Evolutionary conservation across 2,113 vertebrate species (phyloP).

Genomic region (Caranx ignobilis): DNA sequence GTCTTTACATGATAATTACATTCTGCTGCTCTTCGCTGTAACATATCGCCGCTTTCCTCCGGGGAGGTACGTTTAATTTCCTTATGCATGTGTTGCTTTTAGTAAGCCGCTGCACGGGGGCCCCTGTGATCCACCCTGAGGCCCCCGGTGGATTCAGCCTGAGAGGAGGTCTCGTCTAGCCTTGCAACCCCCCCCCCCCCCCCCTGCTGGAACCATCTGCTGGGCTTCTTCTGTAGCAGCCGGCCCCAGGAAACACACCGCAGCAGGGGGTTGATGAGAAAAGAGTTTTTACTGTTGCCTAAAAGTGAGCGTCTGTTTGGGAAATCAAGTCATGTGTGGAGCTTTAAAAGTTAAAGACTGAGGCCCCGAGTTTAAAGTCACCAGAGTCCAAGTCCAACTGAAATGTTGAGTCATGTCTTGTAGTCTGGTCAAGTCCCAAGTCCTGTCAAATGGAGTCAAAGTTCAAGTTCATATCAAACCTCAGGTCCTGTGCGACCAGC

Average conservation of each 20-base stretch:
- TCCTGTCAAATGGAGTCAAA: too few relatives aligned
- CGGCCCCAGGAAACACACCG: conserved; percentile 17
- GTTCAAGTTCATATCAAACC: too few relatives aligned
- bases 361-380: background rate
- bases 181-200: background rate
- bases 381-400: background rate
- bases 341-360: background rate
- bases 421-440: background rate
- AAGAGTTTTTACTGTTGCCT: conserved; percentile 3
- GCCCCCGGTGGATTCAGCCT: conserved; percentile 6
- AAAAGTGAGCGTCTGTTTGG: background rate
- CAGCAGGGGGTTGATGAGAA: conserved; percentile 34
- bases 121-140: background rate
- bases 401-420: background rate
- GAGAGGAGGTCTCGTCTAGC: background rate
- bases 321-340: background rate
- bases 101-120: background rate
- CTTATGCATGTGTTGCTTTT: background rate
- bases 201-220: conserved; percentile 36
- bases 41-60: background rate
- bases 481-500: too few relatives aligned
- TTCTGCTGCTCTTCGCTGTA: background rate
- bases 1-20: background rate
- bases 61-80: background rate
- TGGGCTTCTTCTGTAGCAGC: conserved; percentile 10